Percentiles rank a stretch among this genome's conserved stretches.
phyloP scores from a whole-genome alignment of 2,888 invertebrate genomes.

The Eulithis testata region DNA sequence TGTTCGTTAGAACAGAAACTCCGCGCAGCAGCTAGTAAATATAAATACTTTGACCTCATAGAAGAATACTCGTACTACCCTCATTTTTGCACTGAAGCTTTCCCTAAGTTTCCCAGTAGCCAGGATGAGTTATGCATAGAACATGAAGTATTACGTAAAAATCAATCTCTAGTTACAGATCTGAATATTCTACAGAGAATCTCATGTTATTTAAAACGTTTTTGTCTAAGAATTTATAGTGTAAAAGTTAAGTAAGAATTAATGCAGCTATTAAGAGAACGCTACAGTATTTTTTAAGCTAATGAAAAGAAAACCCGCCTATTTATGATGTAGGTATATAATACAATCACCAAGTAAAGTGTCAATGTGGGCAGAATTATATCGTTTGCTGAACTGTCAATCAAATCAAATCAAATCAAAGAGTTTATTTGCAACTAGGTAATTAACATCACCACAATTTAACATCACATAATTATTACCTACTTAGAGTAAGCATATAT shows the following conservation, averaged over 20 bases:
- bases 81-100: conserved; percentile 90
- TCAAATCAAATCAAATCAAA: no score
- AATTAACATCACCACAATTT: no score
- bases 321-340: no score
- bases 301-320: no score
- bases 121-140: conserved; percentile 66
- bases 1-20: conserved; percentile 86
- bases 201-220: conserved; percentile 72
- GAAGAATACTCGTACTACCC: conserved; percentile 88
- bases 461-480: no score
- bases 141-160: conserved; percentile 47
- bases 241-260: conserved; percentile 53
- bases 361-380: no score
- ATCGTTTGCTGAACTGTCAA: no score
- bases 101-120: conserved; percentile 82
- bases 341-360: no score
- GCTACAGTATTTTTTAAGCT: no score
- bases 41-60: conserved; percentile 75
- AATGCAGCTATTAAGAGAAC: background rate
- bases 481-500: no score
- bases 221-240: conserved; percentile 75
- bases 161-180: conserved; percentile 69
- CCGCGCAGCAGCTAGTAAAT: conserved; percentile 66
- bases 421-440: no score
- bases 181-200: conserved; percentile 71